Evolutionary conservation across 2,113 vertebrate species (phyloP), one percentile per base, ranked within the genome.

Genomic region (Dissostichus mawsoni): DNA sequence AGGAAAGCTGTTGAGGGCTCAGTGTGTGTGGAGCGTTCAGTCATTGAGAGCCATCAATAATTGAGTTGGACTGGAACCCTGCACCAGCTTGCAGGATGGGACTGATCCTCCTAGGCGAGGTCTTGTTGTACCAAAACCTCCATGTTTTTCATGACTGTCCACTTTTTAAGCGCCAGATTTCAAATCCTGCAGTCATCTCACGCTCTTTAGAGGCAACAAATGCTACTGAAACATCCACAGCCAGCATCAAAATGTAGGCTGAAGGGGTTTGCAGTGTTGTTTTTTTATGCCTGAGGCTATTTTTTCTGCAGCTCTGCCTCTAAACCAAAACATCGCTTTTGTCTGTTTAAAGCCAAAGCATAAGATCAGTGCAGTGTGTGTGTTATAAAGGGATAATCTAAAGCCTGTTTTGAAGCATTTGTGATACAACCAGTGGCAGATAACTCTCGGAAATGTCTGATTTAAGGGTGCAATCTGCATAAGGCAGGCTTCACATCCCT

Each of bases 31-130:
- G 82, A 74, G 85, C 69, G 80, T 48, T 9, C 87, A 57, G 89
- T 73, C 86, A 69, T 86, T 82, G 90, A 89, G 89, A 84, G 81
- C 68, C 91, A 94, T 95, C 82, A 94, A 94, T 94, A 93, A 94
- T 95, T 86, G 69, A 94, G 86, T 47, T 55, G 78, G 74, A 84
- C 72, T 92, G 85, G 88, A 93, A 94, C 90, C 90, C 70, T 83
- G 93, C 87, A 88, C 88, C 86, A 76, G 77, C 66, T 68, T 12
- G 23, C 33, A 29, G 29, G 73, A 67, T 76, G 69, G 73, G 76
- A 75, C 68, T 20, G 81, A 69, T 90, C 76, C 63, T 65, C 55
- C 72, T 91, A 61, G 5, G 61, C 69, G 25, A 55, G 63, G 50
- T 73, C 23, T 25, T 55, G 18, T 77, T 67, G 55, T 77, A 66